A percentile compares a stretch with the other conserved stretches of the same genome.
These are phyloP conservation scores for Mnemiopsis leidyi DNA, from an alignment of 37 sponge, comb jelly and placozoan genomes.

Conservation along the genomic window DNA sequence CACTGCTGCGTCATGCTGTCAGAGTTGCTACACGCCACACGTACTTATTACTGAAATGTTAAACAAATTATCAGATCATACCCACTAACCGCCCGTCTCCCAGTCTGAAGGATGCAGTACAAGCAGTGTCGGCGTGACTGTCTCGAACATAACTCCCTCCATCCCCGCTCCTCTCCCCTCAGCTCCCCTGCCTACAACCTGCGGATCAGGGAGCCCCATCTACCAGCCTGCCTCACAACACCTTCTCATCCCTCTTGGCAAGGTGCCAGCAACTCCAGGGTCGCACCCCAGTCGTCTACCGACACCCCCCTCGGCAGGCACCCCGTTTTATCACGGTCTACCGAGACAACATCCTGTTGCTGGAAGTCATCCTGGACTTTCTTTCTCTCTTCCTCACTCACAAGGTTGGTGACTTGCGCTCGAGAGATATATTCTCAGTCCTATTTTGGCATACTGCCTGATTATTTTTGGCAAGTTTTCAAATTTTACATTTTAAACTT, in stretches of 20 bases:
- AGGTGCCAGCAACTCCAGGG: background rate
- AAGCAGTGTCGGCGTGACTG: background rate
- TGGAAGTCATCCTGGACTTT: background rate
- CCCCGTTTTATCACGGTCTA: background rate
- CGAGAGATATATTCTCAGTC: too few relatives aligned
- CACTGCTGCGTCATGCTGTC: too few relatives aligned
- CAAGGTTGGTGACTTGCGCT: background rate
- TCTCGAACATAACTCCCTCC: background rate
- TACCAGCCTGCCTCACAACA: background rate
- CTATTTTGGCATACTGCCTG: too few relatives aligned
- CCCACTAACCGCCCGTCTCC: background rate
- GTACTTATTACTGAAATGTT: too few relatives aligned
- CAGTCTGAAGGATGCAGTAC: background rate
- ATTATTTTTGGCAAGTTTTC: too few relatives aligned
- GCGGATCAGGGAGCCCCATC: background rate
- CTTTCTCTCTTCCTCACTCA: background rate
- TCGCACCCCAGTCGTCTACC: background rate
- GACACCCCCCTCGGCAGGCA: background rate
- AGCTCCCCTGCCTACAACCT: background rate
- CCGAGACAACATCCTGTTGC: background rate
- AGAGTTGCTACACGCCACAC: too few relatives aligned
- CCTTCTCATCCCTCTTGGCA: background rate
- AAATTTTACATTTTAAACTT: too few relatives aligned
- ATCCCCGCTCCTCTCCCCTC: background rate
- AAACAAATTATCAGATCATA: too few relatives aligned